phyloP scores from a whole-genome alignment of 2,888 invertebrate genomes.

The Acanthosoma haemorrhoidale region DNA sequence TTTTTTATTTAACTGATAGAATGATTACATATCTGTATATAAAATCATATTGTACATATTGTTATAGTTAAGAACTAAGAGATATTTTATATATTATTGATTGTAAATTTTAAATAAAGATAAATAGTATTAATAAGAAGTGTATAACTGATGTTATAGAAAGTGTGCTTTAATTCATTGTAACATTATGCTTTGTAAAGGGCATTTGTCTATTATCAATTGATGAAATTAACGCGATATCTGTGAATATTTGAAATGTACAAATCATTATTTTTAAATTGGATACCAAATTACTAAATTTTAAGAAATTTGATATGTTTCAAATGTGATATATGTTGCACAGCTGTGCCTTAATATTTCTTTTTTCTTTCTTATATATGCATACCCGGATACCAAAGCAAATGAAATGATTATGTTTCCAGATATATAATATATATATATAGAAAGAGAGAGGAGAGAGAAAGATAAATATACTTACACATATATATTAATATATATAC shows the following conservation, averaged over 20 bases:
- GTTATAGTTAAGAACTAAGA: slow-evolving; percentile 7
- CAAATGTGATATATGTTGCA: slow-evolving; percentile 28
- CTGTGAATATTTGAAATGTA: not conserved
- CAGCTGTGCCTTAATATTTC: slow-evolving; percentile 18
- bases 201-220: slow-evolving; percentile 11
- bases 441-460: not conserved
- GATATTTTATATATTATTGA: slow-evolving; percentile 19
- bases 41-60: slow-evolving; percentile 9
- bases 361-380: slow-evolving; percentile 11
- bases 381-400: not conserved
- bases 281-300: slow-evolving; percentile 17
- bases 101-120: slow-evolving; percentile 9
- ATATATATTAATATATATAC: slow-evolving; percentile 18
- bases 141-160: not conserved
- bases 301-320: not conserved
- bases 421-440: slow-evolving; percentile 9
- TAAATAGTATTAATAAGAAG: slow-evolving; percentile 8
- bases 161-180: slow-evolving; percentile 15
- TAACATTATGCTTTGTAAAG: slow-evolving; percentile 13
- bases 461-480: slow-evolving; percentile 1
- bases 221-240: not conserved
- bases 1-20: not conserved
- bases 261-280: slow-evolving; percentile 15
- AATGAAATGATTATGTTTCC: slow-evolving; percentile 7
- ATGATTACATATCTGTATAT: slow-evolving; percentile 16